Percentiles rank a stretch among this genome's conserved stretches.
phyloP scores from a whole-genome alignment of 2,113 vertebrate species.

The Chloropsis cyanopogon region DNA sequence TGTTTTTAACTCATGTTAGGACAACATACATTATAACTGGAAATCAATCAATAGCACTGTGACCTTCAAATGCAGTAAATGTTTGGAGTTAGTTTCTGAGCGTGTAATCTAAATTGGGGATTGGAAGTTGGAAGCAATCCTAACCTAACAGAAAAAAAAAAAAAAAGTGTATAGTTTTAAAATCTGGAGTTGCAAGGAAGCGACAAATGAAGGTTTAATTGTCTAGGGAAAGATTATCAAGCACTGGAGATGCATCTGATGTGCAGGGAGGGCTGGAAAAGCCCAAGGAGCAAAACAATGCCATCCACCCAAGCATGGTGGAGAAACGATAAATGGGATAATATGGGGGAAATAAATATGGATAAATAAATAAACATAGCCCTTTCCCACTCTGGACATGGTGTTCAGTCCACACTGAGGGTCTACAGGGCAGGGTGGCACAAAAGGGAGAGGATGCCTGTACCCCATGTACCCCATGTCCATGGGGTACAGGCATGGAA shows the following conservation, averaged over 20 bases:
- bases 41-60: slow-evolving; percentile 84
- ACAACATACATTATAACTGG: slow-evolving; percentile 84
- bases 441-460: rapidly evolving
- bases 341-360: not conserved
- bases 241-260: slow-evolving; percentile 35
- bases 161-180: slow-evolving; percentile 64
- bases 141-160: slow-evolving; percentile 71
- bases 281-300: not conserved
- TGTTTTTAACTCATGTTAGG: slow-evolving; percentile 79
- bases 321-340: not conserved
- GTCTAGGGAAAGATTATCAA: slow-evolving; percentile 31
- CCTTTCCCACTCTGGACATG: not conserved
- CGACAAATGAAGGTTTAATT: slow-evolving; percentile 74
- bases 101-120: slow-evolving; percentile 80
- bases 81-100: slow-evolving; percentile 80
- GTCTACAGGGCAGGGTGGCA: not conserved
- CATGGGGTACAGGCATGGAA: not conserved
- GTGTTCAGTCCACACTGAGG: not conserved
- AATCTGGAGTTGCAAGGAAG: slow-evolving; percentile 75
- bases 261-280: slow-evolving; percentile 14
- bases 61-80: slow-evolving; percentile 82
- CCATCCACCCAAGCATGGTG: not conserved
- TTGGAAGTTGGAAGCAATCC: slow-evolving; percentile 78
- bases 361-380: not conserved
- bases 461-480: no score